phyloP scores from a whole-genome alignment of 2,113 vertebrate species.

The Numenius arquata region DNA sequence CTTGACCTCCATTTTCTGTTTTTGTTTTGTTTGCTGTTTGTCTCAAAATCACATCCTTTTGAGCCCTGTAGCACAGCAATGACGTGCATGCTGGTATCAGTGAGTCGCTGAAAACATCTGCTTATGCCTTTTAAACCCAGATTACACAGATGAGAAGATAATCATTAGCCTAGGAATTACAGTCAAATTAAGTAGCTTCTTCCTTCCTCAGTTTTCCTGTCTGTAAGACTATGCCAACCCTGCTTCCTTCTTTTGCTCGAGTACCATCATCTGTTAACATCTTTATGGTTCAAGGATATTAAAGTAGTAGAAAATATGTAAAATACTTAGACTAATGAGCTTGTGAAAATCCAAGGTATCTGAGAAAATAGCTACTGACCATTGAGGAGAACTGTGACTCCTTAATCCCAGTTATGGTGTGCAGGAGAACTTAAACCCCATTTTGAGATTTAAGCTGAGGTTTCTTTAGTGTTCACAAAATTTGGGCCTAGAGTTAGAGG shows the following conservation, averaged over 20 bases:
- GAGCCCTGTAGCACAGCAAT: not conserved
- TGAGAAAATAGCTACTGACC: not conserved
- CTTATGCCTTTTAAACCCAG: not conserved
- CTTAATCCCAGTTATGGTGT: not conserved
- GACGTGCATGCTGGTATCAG: rapidly evolving
- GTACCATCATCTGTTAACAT: not conserved
- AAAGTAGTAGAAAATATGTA: not conserved
- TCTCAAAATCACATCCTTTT: not conserved
- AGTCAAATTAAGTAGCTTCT: not conserved
- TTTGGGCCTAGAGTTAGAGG: not conserved
- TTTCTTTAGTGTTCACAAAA: not conserved
- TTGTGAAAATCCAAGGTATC: not conserved
- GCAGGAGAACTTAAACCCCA: not conserved
- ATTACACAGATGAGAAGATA: not conserved
- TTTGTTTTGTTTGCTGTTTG: not conserved
- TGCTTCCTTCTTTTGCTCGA: not conserved
- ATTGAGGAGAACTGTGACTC: not conserved
- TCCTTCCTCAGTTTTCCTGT: not conserved
- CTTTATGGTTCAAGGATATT: not conserved
- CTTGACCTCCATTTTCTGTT: not conserved
- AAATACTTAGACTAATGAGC: not conserved
- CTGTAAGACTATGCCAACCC: no score
- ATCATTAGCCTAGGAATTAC: not conserved
- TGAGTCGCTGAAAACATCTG: not conserved
- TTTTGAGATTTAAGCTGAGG: not conserved